Evolutionary conservation across 2,888 invertebrate species (phyloP), one percentile per base, ranked within the genome.

Genomic region (Pollenia angustigena): DNA sequence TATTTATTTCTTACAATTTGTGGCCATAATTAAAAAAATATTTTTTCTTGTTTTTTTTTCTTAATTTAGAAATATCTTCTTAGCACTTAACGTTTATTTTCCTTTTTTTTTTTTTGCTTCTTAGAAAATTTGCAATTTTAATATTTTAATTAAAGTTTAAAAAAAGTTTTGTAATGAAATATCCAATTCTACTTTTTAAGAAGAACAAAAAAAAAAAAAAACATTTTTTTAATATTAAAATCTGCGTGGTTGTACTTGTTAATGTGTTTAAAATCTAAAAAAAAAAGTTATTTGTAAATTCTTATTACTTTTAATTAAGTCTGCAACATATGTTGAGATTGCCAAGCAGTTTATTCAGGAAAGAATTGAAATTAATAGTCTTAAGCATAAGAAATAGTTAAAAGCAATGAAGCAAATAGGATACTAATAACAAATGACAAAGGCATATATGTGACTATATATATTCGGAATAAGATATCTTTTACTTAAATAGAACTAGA

Each of bases 71-170:
- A 32, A 32, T 23, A 23, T 23, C 8, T 58, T 69, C 42, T 48
- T 46, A 11, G 4, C 18, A 18, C 10, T 52, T 4, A 58, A 42
- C 40, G 46, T 68, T 72, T 66, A 58, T 32, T 48, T 79, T 40
- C 42, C 9, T 54, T 42, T 48, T 10, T n/a, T 42, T n/a, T 14
- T 44, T 74, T 68, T 32, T 46, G 1, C n/a, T 58, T 42, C n/a
- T 23, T 40, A 10, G 52, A 12, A 50, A 56, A 79, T 75, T 82
- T 85, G 79, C 82, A 85, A 85, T 85, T 85, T 82, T 85, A 79
- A 85, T 82, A 75, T 82, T 78, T 79, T 82, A 85, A 85, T 85
- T 82, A 85, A 85, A 82, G 82, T 79, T 85, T 14, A 78, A 74
- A 69, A 74, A 82, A 85, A 78, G 72, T 85, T 85, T 78, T 52